Conservation (phyloP, 2,113 vertebrate genomes). For the Heterotilapia buettikoferi region DNA sequence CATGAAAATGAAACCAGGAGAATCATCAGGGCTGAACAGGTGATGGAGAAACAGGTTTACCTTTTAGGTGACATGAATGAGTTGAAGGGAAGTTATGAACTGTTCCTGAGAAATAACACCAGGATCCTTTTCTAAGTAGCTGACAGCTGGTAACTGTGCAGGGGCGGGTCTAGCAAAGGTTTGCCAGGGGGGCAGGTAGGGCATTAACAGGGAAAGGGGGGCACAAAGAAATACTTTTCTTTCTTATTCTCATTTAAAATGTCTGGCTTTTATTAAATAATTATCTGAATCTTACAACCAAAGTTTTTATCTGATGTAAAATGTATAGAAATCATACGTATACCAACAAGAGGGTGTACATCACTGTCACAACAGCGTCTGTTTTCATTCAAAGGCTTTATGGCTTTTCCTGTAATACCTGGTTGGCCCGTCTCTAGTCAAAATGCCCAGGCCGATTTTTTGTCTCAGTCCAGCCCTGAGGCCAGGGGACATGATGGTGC, state of each 20-base stretch:
- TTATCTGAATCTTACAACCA: neutral
- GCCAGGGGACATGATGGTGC: neutral
- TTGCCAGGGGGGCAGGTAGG: no score
- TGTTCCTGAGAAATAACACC: no score
- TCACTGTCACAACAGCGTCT: neutral
- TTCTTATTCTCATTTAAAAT: neutral
- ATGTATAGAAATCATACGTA: neutral
- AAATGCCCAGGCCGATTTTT: neutral
- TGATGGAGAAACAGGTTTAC: no score
- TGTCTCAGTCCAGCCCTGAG: neutral
- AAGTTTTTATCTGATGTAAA: neutral
- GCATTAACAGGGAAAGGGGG: fast-evolving
- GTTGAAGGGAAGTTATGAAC: no score
- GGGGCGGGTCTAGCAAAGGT: no score
- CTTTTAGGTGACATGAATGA: no score
- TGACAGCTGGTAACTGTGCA: no score
- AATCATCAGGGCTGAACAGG: no score
- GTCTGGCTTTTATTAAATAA: fast-evolving
- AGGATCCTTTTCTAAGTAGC: no score
- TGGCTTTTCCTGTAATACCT: neutral
- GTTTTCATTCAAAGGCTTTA: neutral
- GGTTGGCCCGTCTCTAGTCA: neutral
- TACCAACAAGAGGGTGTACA: fast-evolving
- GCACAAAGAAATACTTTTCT: neutral
- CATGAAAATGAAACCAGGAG: no score